phyloP scores from a whole-genome alignment of 2,888 invertebrate genomes.

The Sepiola atlantica region DNA sequence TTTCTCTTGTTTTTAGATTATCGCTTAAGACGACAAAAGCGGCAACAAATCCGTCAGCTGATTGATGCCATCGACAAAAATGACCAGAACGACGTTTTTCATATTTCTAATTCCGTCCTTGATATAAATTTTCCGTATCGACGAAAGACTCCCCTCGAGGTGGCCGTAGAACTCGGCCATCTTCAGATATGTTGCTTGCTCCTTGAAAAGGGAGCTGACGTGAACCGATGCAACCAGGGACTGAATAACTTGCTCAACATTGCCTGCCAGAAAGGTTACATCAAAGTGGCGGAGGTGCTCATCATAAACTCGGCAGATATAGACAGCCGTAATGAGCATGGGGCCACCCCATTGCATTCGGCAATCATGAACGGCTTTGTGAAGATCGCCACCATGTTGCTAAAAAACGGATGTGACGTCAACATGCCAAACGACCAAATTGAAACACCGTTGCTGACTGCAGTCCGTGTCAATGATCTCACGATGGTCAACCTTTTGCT shows the following conservation, averaged over 20 bases:
- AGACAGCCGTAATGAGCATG: conserved; percentile 66
- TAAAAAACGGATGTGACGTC: conserved; percentile 61
- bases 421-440: conserved; percentile 54
- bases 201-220: conserved; percentile 67
- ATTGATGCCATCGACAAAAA: conserved; percentile 67
- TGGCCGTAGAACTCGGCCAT: conserved; percentile 66
- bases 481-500: conserved; percentile 36
- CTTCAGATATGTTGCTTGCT: conserved; percentile 66
- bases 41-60: conserved; percentile 65
- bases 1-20: conserved; percentile 34
- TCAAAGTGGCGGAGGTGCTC: conserved; percentile 62
- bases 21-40: conserved; percentile 53
- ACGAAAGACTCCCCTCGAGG: conserved; percentile 68
- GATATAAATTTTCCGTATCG: conserved; percentile 72
- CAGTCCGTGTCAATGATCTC: conserved; percentile 49
- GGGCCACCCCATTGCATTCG: conserved; percentile 64
- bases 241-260: conserved; percentile 68
- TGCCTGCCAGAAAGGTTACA: conserved; percentile 65
- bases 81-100: conserved; percentile 59
- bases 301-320: conserved; percentile 65
- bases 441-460: conserved; percentile 53
- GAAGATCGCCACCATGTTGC: conserved; percentile 60
- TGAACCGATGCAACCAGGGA: conserved; percentile 68
- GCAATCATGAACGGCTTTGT: conserved; percentile 57
- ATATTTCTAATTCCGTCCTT: conserved; percentile 61